Evolutionary conservation across 2,797 vertebrate species (phyloP), one percentile per base, ranked within the genome.

Genomic region (Prunella strophiata): DNA sequence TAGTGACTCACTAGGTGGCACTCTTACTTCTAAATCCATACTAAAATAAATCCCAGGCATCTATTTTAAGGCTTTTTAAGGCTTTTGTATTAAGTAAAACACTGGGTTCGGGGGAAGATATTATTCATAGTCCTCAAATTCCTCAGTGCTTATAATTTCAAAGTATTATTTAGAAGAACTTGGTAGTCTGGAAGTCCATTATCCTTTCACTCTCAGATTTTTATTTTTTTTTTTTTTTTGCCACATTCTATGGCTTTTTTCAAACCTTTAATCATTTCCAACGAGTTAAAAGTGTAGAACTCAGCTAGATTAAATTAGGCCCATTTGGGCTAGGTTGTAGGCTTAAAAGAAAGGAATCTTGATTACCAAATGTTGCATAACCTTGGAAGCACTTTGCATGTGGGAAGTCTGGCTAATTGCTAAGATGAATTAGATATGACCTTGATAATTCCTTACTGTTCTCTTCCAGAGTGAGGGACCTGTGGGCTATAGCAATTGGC

Each of bases 1-100:
- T 11, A 52, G 70, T 63, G 80, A 62, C 58, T 84, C 96, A 88
- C 96, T 96, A 96, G 96, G 95, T 95, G 95, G 96, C 95, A 93
- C 90, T 95, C 94, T 94, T 91, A 90, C 88, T 95, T 96, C 80
- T 96, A 91, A 88, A 88, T 96, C 93, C 38, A 27, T 55, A 5
- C 38, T 70, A 62, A 89, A 80, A 79, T 59, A 78, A 84, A 75
- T 72, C 27, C 27, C 23, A 73, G 61, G 40, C 59, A 47, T 73
- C 48, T 75, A 62, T 90, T 94, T 91, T 67, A 90, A 81, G 43
- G 54, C 7, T 40, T 92, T 88, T 85, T 26, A 78, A 78, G 54
- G 70, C 20, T 34, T 93, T 86, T 82, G 19, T 67, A 61, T 68
- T 67, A 88, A 89, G 55, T 85, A 90, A 93, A 89, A 55, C n/a